Conservation (phyloP, 2,113 vertebrate genomes). For the Nesoenas mayeri region DNA sequence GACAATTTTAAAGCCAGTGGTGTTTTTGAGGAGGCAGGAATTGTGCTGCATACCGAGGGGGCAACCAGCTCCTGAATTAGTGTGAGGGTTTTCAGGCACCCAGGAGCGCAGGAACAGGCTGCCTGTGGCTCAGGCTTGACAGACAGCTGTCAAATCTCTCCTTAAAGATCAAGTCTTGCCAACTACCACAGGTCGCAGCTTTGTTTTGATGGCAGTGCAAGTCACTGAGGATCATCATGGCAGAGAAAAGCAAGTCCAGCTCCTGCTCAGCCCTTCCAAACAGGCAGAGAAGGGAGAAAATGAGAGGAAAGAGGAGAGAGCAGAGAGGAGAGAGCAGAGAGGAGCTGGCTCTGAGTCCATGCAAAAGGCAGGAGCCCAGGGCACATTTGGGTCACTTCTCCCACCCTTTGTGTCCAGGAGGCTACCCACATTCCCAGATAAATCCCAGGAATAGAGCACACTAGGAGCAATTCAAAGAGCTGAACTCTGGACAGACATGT, state of each 20-base stretch:
- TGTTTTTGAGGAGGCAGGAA: background rate
- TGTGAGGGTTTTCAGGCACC: background rate
- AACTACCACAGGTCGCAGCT: background rate
- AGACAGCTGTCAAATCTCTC: background rate
- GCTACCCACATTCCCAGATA: background rate
- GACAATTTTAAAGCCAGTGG: background rate
- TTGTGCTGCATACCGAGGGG: accelerated
- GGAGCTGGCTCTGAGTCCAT: background rate
- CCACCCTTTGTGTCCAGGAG: background rate
- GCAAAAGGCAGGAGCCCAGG: background rate
- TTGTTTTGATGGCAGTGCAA: background rate
- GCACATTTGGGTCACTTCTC: background rate
- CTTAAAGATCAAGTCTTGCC: background rate
- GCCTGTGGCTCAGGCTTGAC: background rate
- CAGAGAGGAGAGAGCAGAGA: background rate
- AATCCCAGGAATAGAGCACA: background rate
- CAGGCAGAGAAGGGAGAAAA: background rate
- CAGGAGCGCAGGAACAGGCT: background rate
- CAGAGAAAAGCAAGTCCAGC: background rate
- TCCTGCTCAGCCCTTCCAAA: background rate
- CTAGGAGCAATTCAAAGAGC: background rate
- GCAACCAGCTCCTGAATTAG: background rate
- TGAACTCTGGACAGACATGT: background rate
- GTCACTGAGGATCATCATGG: background rate
- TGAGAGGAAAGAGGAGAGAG: background rate